Conservation (phyloP, 2,888 invertebrate species). For the Aromia moschata region DNA sequence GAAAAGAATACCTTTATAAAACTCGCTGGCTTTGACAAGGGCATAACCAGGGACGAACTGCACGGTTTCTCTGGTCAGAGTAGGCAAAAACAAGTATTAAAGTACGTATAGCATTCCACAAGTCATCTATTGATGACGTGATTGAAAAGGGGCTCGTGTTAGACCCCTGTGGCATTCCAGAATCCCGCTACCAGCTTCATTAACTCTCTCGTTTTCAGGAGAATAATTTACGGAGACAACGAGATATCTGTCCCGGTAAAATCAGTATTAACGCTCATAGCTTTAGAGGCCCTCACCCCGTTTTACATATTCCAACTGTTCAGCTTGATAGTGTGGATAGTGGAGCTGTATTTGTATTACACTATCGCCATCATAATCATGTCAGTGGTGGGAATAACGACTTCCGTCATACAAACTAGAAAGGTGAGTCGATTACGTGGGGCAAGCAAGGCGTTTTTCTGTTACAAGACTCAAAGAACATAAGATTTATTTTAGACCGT, state of each 20-base stretch:
- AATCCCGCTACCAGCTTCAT: too few relatives aligned
- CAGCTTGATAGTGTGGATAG: constrained; percentile 87
- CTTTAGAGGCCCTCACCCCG: constrained; percentile 89
- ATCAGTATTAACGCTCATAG: constrained; percentile 74
- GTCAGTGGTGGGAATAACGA: constrained; percentile 84
- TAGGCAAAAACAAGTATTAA: constrained; percentile 68
- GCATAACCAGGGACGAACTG: constrained; percentile 70
- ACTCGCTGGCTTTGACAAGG: constrained; percentile 78
- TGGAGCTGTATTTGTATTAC: constrained; percentile 89
- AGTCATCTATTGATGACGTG: not conserved
- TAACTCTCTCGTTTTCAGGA: constrained; percentile 63
- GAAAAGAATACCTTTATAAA: constrained; percentile 73
- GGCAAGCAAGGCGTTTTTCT: not conserved
- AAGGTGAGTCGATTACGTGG: constrained; percentile 66
- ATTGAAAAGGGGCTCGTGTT: not conserved
- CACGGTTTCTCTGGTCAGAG: constrained; percentile 71
- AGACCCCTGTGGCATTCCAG: constrained; percentile 1
- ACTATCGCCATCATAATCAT: constrained; percentile 85
- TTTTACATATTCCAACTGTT: constrained; percentile 96
- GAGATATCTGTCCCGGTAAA: constrained; percentile 85
- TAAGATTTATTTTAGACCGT: too few relatives aligned
- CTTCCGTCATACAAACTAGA: constrained; percentile 84
- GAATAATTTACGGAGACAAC: constrained; percentile 83
- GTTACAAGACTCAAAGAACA: not conserved
- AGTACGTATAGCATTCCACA: constrained; percentile 62